Evolutionary conservation across 2,113 vertebrate genomes (phyloP).

Genomic region (Tyrannus savana): DNA sequence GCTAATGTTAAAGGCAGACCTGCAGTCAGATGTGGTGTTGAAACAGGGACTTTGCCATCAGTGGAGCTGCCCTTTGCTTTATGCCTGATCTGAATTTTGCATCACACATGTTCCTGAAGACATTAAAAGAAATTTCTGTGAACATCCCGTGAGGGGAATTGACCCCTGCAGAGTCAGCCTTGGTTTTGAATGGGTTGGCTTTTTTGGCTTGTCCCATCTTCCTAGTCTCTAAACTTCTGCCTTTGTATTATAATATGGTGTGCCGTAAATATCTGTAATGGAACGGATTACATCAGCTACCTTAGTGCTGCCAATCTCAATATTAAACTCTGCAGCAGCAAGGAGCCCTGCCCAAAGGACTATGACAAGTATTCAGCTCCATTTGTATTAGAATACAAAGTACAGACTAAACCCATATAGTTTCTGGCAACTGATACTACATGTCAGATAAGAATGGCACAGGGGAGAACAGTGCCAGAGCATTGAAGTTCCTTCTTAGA

Average conservation of each 20-base stretch:
- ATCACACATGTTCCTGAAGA: background rate
- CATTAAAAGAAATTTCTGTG: background rate
- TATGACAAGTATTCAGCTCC: conserved; percentile 56
- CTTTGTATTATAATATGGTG: background rate
- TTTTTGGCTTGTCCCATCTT: conserved; percentile 33
- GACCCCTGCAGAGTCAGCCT: background rate
- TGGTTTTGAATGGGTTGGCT: background rate
- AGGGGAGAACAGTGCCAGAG: conserved; percentile 30
- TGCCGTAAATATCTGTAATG: conserved; percentile 52
- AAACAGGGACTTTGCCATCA: background rate
- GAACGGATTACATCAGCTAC: conserved; percentile 60
- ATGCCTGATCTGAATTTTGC: background rate
- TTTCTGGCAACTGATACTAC: conserved; percentile 53
- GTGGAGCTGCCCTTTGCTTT: background rate
- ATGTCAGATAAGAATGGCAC: conserved; percentile 61
- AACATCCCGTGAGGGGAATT: background rate
- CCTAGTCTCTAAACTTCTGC: background rate
- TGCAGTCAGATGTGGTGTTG: background rate
- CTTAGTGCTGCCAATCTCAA: conserved; percentile 48
- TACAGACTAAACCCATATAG: conserved; percentile 16
- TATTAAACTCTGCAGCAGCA: conserved; percentile 54
- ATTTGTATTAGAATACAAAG: conserved; percentile 54
- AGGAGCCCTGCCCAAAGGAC: conserved; percentile 57
- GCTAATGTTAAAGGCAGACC: background rate
- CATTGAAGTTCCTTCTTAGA: conserved; percentile 14